Base-by-base conservation (phyloP, 2,888 invertebrate species). In the Spicauda simplicius region DNA sequence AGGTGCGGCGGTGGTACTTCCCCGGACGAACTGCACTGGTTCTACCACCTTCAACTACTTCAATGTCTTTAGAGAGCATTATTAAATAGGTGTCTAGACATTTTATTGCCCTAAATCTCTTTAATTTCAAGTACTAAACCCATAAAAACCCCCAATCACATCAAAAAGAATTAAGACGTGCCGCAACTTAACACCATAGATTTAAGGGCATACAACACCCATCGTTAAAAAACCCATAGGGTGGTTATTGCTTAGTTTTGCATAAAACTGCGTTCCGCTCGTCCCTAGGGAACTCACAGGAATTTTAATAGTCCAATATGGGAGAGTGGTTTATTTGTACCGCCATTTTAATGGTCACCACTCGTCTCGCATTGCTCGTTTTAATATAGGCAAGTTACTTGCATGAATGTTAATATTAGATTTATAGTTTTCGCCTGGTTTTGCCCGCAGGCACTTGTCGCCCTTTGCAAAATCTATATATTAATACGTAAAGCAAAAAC, bases 241-340 rank as follows among this genome's bases (percentile, higher is more conserved):
- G 69, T 77, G 79, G 83, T 86, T 88, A 89, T 85, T 82, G 85
- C 84, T 79, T 77, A 78, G 80, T 87, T 90, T 90, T 88, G 89
- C 90, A 90, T 90, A 89, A 89, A 88, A 85, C 84, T 78, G 76
- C 74, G 72, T 71, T 73, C 69, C 65, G 69, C 71, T 68, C 50
- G 62, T 69, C 64, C 73, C 64, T 63, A 62, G 69, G 72, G 60
- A 86, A 88, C 73, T 5, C 57, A 64, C 61, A 66, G 72, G 63
- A 87, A 89, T 88, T 85, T 88, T 86, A 87, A 88, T 87, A 82
- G 85, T 83, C 75, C 80, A 80, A 84, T 82, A 69, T 62, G 71
- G 68, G 63, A 68, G 59, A 69, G 64, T 58, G 57, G 19, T 16
- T 16, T 57, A 57, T 55, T 52, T 14, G 18, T 8, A n/a, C 59